These are phyloP conservation scores for Iphiclides podalirius DNA, from an alignment of 2,888 invertebrate species.

Conservation along the genomic window DNA sequence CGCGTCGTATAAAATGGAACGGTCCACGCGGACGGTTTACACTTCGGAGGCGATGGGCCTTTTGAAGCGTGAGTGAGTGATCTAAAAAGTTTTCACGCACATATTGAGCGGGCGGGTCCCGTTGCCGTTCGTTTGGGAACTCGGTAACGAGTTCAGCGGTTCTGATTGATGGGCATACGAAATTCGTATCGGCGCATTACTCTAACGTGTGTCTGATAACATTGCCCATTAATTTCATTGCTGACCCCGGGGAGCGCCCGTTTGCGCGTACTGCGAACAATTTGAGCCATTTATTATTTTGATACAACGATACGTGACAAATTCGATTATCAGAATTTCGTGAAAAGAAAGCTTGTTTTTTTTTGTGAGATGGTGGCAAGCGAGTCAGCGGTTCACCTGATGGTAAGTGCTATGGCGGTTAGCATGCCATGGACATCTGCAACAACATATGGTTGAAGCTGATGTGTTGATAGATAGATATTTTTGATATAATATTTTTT, in stretches of 20 bases:
- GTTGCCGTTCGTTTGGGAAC: slow-evolving; percentile 59
- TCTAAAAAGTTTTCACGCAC: slow-evolving; percentile 69
- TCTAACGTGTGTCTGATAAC: slow-evolving; percentile 34
- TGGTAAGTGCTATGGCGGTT: too few relatives aligned
- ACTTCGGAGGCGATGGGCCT: slow-evolving; percentile 34
- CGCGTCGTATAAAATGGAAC: slow-evolving; percentile 17
- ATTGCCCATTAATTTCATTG: slow-evolving; percentile 36
- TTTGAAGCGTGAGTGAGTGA: slow-evolving; percentile 70
- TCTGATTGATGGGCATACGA: slow-evolving; percentile 71
- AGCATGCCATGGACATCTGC: too few relatives aligned
- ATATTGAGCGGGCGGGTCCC: slow-evolving; percentile 55
- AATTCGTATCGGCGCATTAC: slow-evolving; percentile 29
- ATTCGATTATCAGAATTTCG: not conserved
- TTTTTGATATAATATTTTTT: too few relatives aligned
- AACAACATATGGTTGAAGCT: too few relatives aligned
- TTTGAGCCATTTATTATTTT: slow-evolving; percentile 16
- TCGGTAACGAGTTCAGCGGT: slow-evolving; percentile 71
- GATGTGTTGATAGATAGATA: too few relatives aligned
- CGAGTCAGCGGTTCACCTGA: too few relatives aligned
- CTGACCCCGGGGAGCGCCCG: slow-evolving; percentile 38
- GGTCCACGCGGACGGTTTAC: slow-evolving; percentile 17
- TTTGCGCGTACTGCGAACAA: slow-evolving; percentile 15
- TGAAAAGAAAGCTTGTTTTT: too few relatives aligned
- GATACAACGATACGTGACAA: not conserved
- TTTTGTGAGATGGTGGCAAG: too few relatives aligned